phyloP scores from a whole-genome alignment of 2,113 vertebrate genomes.

The Pangasianodon hypophthalmus region DNA sequence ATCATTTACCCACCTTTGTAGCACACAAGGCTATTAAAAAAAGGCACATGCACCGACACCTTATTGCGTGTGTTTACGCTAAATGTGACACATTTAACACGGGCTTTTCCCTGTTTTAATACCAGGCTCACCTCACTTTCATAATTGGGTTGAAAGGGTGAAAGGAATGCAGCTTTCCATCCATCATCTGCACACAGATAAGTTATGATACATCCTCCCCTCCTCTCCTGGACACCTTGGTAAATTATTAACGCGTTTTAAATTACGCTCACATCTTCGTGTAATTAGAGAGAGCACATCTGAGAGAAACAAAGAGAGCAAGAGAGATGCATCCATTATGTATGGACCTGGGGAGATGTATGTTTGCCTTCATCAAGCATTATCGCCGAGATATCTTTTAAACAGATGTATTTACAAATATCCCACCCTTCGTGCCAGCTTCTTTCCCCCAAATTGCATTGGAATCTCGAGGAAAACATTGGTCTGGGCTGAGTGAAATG shows the following conservation, averaged over 20 bases:
- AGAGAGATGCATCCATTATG: constrained; percentile 67
- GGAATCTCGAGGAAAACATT: not conserved
- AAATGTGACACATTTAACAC: not conserved
- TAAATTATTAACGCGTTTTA: constrained; percentile 70
- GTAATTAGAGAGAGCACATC: constrained; percentile 65
- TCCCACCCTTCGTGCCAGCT: constrained; percentile 42
- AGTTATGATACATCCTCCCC: constrained; percentile 20
- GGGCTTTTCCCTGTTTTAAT: constrained; percentile 41
- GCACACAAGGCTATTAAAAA: not conserved
- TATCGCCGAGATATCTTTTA: constrained; percentile 54
- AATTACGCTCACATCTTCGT: constrained; percentile 61
- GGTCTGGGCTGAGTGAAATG: not conserved
- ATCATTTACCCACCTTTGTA: not conserved
- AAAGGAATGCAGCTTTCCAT: constrained; percentile 46
- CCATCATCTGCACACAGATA: constrained; percentile 45
- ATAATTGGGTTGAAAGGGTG: constrained; percentile 54
- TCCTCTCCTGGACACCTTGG: constrained; percentile 2
- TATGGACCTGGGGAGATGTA: constrained; percentile 58
- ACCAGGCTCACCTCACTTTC: constrained; percentile 48
- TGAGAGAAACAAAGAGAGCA: constrained; percentile 50
- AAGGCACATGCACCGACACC: not conserved
- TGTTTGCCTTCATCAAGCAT: constrained; percentile 57
- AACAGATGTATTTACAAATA: constrained; percentile 63
- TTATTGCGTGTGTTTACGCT: not conserved
- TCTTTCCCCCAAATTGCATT: not conserved